These are phyloP conservation scores for Heteromyza rotundicornis DNA, from an alignment of 2,888 invertebrate species.

Conservation along the genomic window DNA sequence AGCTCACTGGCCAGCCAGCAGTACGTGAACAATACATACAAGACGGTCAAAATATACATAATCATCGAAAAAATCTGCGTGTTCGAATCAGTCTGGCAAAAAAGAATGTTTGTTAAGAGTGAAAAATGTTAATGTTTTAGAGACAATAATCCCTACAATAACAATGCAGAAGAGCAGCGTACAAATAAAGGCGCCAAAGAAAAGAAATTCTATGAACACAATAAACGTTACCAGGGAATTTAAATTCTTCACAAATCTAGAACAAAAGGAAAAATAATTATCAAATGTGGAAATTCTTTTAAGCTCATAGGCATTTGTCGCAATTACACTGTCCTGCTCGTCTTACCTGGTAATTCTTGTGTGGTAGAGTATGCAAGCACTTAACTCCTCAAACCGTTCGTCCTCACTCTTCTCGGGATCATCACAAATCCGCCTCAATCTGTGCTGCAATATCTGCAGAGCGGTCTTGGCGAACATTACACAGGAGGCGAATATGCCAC, in stretches of 20 bases:
- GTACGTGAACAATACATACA: slow-evolving; percentile 55
- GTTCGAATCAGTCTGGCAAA: slow-evolving; percentile 35
- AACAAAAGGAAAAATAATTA: no score
- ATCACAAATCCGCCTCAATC: slow-evolving; percentile 36
- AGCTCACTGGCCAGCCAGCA: slow-evolving; percentile 59
- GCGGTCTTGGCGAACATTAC: slow-evolving; percentile 52
- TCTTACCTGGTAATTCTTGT: slow-evolving; percentile 36
- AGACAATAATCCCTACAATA: no score
- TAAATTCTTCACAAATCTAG: slow-evolving; percentile 49
- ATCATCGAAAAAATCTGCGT: slow-evolving; percentile 42
- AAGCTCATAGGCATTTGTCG: no score
- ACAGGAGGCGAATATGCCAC: slow-evolving; percentile 52
- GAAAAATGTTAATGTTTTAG: no score
- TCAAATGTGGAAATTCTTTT: no score
- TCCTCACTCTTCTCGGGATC: slow-evolving; percentile 28
- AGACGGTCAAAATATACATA: slow-evolving; percentile 54
- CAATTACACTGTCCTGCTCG: neutral
- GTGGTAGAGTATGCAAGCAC: slow-evolving; percentile 43
- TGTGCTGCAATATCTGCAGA: slow-evolving; percentile 45
- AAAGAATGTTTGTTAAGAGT: neutral
- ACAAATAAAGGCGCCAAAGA: slow-evolving; percentile 49
- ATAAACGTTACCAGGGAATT: slow-evolving; percentile 50
- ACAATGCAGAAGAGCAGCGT: slow-evolving; percentile 53
- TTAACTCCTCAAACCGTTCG: slow-evolving; percentile 36
- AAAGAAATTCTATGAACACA: slow-evolving; percentile 48